phyloP scores from a whole-genome alignment of 2,888 invertebrate genomes.

The Chydorus sphaericus region DNA sequence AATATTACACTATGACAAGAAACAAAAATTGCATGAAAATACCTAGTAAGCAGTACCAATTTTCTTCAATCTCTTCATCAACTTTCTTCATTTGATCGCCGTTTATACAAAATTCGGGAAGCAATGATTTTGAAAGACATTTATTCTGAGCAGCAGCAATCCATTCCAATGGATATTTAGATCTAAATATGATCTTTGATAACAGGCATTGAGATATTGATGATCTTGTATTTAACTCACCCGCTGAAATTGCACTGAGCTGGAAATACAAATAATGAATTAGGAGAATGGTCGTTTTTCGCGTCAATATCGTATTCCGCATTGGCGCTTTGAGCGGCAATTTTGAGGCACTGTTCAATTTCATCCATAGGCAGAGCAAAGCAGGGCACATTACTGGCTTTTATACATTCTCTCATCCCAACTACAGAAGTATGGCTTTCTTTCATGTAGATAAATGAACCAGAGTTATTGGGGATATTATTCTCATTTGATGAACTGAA shows the following conservation, averaged over 20 bases:
- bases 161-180: slow-evolving; percentile 68
- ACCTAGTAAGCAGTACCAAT: too few species aligned
- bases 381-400: slow-evolving; percentile 24
- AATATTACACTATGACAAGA: too few species aligned
- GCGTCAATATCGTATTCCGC: background rate
- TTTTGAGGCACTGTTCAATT: background rate
- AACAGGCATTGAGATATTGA: too few species aligned
- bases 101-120: background rate
- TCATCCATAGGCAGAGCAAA: background rate
- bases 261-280: slow-evolving; percentile 58
- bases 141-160: slow-evolving; percentile 45
- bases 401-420: slow-evolving; percentile 64
- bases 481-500: slow-evolving; percentile 24
- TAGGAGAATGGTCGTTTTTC: background rate
- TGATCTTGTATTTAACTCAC: too few species aligned
- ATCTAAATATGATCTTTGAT: too few species aligned
- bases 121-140: slow-evolving; percentile 26
- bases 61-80: slow-evolving; percentile 22
- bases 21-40: too few species aligned
- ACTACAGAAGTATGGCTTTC: slow-evolving; percentile 94
- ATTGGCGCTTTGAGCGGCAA: background rate
- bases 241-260: slow-evolving; percentile 94
- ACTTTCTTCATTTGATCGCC: slow-evolving; percentile 21
- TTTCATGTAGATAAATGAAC: slow-evolving; percentile 60
- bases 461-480: slow-evolving; percentile 24